Evolutionary conservation across 2,113 vertebrate species (phyloP).

Genomic region (Pholis gunnellus): DNA sequence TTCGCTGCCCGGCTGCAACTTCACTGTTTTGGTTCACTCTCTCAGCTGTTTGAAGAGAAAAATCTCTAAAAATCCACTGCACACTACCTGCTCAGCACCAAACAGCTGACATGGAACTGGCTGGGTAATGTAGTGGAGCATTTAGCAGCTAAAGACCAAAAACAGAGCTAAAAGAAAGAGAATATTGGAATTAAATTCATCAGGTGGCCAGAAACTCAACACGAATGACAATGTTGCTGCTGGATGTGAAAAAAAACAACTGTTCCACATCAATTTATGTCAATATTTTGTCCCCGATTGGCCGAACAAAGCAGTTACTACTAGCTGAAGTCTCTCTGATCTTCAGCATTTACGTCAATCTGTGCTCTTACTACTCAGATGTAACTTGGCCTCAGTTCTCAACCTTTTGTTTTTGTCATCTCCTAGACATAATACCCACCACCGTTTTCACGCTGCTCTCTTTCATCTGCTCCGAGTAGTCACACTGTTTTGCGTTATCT

Average conservation of each 20-base stretch:
- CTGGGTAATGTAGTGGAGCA: not conserved
- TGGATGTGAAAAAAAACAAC: too few species aligned
- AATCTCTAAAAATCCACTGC: not conserved
- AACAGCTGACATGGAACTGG: not conserved
- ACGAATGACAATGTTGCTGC: not conserved
- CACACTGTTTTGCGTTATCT: slow-evolving; percentile 62
- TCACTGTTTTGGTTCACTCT: not conserved
- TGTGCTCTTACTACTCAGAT: slow-evolving; percentile 3
- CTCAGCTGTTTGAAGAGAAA: not conserved
- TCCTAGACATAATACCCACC: slow-evolving; percentile 50
- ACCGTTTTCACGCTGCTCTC: slow-evolving; percentile 50
- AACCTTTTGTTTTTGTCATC: slow-evolving; percentile 27
- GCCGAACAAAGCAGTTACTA: not conserved
- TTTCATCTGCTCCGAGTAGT: slow-evolving; percentile 49
- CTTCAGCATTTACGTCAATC: not conserved
- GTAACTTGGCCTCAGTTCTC: slow-evolving; percentile 21
- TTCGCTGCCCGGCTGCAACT: not conserved
- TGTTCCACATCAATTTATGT: not conserved
- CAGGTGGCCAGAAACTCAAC: not conserved
- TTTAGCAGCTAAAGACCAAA: not conserved
- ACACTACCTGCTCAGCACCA: not conserved
- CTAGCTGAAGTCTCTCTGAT: slow-evolving; percentile 1
- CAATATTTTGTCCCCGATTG: not conserved
- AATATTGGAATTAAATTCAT: not conserved
- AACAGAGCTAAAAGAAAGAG: not conserved